Conservation (phyloP, 35 echinoderm and acorn worm genomes). For the Lytechinus variegatus region DNA sequence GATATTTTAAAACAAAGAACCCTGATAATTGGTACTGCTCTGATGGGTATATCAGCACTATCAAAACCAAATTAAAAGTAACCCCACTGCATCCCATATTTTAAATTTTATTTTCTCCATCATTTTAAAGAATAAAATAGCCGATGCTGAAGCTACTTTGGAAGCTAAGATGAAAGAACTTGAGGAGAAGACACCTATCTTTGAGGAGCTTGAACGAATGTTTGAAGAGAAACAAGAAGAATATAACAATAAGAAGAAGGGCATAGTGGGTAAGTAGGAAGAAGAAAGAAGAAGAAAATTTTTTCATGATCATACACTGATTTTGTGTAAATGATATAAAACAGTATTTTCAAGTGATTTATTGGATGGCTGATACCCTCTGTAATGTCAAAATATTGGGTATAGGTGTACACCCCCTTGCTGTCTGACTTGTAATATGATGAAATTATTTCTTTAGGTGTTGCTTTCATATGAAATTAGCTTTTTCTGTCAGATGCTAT, state of each 20-base stretch:
- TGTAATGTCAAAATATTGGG: neutral
- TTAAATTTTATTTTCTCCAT: neutral
- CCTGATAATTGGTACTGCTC: too few relatives aligned
- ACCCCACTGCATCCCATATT: too few relatives aligned
- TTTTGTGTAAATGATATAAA: neutral
- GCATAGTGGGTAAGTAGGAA: conserved; percentile 85
- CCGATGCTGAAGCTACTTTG: conserved; percentile 58
- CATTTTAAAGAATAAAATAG: conserved; percentile 62
- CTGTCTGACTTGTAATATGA: too few relatives aligned
- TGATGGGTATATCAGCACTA: too few relatives aligned
- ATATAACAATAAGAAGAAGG: conserved; percentile 91
- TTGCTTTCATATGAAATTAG: neutral
- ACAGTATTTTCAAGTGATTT: neutral
- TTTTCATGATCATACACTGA: neutral
- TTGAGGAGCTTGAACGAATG: conserved; percentile 74
- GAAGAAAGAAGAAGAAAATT: neutral
- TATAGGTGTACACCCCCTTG: too few relatives aligned
- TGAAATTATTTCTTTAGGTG: neutral
- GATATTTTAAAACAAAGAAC: too few relatives aligned
- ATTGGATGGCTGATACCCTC: neutral
- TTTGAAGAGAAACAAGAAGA: conserved; percentile 78
- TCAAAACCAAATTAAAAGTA: too few relatives aligned
- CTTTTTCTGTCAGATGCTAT: neutral
- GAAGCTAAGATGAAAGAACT: conserved; percentile 71
- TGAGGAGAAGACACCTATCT: conserved; percentile 76